Evolutionary conservation across 2,797 vertebrate genomes (phyloP), one percentile per base, ranked within the genome.

Genomic region (Sciurus carolinensis): DNA sequence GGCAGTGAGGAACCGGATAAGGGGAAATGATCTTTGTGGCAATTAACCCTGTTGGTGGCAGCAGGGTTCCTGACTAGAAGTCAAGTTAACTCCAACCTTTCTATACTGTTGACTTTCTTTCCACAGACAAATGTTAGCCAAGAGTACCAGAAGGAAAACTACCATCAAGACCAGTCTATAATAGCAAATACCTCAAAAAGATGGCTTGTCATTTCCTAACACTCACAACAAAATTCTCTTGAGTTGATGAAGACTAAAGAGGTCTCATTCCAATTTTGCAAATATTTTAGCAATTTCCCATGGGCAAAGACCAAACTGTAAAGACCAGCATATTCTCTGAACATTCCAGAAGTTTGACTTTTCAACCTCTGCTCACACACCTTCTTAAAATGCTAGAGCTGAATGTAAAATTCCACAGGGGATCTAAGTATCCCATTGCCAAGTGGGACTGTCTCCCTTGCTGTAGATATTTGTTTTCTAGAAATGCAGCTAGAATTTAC

Each of bases 261-360:
- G 18, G 3, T 76, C 44, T 81, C 39, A n/a, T 67, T 91, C 42
- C 84, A 36, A 84, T 36, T 66, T 87, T 73, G 28, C 22, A 88
- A 73, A 73, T 50, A 36, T 33, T 26, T 93, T 80, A 75, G 39
- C 18, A 50, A 36, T 75, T 17, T 84, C 47, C 14, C 59, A 28
- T 91, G 47, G n/a, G 50, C 39, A 84, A 88, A n/a, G 44, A 42
- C 28, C 47, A 95, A 72, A 13, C 47, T 79, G 5, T 87, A 76
- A 77, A 93, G 44, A 62, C 4, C 11, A 76, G 42, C 30, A 76
- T 80, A 22, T 87, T 89, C 18, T 79, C 52, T 85, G 89, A 92
- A 54, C 26, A 62, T 84, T 95, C n/a, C 10, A 91, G 72, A 91
- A 93, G 83, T 84, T 30, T 14, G 36, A 73, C 81, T 95, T 84